Base-by-base conservation (phyloP, 2,113 vertebrate genomes). In the Poeciliopsis retropinna region DNA sequence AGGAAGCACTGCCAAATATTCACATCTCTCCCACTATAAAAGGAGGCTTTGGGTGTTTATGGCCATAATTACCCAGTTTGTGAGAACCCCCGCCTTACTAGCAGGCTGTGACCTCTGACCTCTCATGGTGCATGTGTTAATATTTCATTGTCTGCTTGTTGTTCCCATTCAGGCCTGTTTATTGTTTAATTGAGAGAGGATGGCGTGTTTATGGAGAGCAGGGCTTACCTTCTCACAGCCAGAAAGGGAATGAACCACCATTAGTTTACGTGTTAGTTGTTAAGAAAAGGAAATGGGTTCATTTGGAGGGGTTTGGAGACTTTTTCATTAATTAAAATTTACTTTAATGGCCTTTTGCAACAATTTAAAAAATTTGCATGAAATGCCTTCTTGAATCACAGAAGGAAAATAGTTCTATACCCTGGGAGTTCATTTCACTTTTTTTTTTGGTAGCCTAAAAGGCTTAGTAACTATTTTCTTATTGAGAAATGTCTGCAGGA, bases 261-360 rank as follows among this genome's bases (percentile, higher is more conserved):
- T 94, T 94, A 90, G 93, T 94, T 91, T 78, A 94, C 92, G 82
- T 68, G 90, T 87, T 87, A 93, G 92, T 91, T 90, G 88, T 61
- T 32, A 80, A 68, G 80, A 82, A 85, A 77, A 87, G 80, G 83
- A 87, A 85, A 64, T 73, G 17, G 34, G 76, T 73, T 80, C 80
- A 17, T 19, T 19, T 1, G 44, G 44, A 47, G 44, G 44, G 6
- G 1, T 47, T 47, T 19, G 14, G 15, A 19, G 4, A 17, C 5
- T 5, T 47, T 47, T 19, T 19, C 41, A 44, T 44, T 17, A 44
- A 5, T 47, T 47, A 47, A 47, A 47, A 19, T 1, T 5, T 37
- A 37, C 10, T 37, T 37, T 37, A 37, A 37, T 12, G 10, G 10
- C 34, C 10, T 37, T 12, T 12, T 37, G 34, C 19, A 5, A 41